Percentiles rank a stretch among this genome's conserved stretches.
Conservation (phyloP, 35 echinoderm and acorn worm species). For the Heliocidaris erythrogramma region DNA sequence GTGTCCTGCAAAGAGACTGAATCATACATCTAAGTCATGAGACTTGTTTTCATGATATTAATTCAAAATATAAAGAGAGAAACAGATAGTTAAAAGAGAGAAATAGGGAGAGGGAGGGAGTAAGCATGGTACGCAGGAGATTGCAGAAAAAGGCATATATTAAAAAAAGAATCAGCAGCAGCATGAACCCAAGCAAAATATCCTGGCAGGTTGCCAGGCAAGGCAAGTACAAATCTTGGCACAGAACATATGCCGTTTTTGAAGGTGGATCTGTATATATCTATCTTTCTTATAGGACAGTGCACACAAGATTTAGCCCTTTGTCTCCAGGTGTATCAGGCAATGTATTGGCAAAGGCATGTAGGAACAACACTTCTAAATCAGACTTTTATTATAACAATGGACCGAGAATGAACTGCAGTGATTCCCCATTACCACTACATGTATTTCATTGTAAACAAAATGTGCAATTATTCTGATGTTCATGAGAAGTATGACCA, state of each 20-base stretch:
- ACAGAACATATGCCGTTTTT: neutral
- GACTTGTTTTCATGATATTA: neutral
- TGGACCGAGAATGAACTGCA: neutral
- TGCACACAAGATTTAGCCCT: neutral
- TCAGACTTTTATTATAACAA: neutral
- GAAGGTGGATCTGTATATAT: neutral
- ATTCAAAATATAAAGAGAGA: neutral
- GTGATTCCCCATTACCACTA: neutral
- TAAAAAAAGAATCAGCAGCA: neutral
- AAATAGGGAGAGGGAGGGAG: neutral
- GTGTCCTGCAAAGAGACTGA: neutral
- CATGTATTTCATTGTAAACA: neutral
- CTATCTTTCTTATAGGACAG: neutral
- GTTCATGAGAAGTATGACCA: neutral
- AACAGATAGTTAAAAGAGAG: neutral
- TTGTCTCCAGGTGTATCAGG: neutral
- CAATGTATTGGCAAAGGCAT: neutral
- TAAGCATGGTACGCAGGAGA: neutral
- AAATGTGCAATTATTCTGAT: neutral
- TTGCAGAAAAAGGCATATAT: neutral
- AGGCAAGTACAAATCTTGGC: neutral
- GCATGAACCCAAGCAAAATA: neutral
- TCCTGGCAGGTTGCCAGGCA: neutral
- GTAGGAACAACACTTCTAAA: neutral
- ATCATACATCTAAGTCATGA: neutral